These are phyloP conservation scores for Nylanderia fulva DNA, from an alignment of 1,140 invertebrate species.

Conservation along the genomic window DNA sequence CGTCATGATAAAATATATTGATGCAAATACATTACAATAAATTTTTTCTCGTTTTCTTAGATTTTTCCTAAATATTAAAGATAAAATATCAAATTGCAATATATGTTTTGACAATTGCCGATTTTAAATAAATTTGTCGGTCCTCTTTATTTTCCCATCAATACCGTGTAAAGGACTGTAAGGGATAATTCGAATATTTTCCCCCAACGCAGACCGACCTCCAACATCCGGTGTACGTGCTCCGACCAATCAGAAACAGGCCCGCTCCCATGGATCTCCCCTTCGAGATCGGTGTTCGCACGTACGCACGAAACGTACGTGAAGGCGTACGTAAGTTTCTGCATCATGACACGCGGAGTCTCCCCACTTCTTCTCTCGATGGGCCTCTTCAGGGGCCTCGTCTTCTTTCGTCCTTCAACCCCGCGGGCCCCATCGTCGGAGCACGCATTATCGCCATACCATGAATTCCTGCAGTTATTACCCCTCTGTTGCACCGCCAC, in stretches of 20 bases:
- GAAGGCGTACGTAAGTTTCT: constrained; percentile 62
- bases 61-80: background rate
- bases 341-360: constrained; percentile 74
- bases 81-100: no score
- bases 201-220: constrained; percentile 57
- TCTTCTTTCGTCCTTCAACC: constrained; percentile 45
- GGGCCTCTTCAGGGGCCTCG: constrained; percentile 58
- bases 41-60: background rate
- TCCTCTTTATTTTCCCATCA: background rate
- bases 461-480: constrained; percentile 78
- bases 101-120: constrained; percentile 6
- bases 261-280: constrained; percentile 67
- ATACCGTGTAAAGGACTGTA: constrained; percentile 20
- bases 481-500: constrained; percentile 77
- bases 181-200: constrained; percentile 55
- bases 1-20: background rate
- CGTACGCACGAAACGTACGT: constrained; percentile 62
- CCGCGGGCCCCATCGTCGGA: constrained; percentile 63
- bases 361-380: constrained; percentile 64
- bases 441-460: constrained; percentile 76
- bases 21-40: background rate
- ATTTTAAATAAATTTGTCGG: constrained; percentile 33
- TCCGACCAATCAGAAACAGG: constrained; percentile 68
- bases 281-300: constrained; percentile 68
- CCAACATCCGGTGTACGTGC: constrained; percentile 72